Conservation (phyloP, 2,888 invertebrate genomes). For the Cataglyphis livida region DNA sequence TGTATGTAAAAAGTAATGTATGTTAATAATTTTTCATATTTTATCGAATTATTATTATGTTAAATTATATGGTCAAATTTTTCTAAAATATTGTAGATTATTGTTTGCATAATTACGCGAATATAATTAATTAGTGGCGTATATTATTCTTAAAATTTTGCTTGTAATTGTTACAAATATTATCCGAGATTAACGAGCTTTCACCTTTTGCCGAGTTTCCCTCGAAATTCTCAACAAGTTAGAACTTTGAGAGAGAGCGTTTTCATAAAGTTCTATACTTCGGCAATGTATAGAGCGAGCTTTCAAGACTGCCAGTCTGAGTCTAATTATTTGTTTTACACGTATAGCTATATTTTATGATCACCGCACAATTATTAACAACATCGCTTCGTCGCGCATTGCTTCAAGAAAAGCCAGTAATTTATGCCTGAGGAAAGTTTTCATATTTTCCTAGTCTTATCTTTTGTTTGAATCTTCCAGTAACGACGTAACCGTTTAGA, state of each 20-base stretch:
- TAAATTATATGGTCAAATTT: neutral
- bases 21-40: constrained; percentile 6
- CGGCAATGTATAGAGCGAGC: constrained; percentile 22
- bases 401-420: neutral
- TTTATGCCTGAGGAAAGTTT: constrained; percentile 17
- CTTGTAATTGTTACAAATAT: constrained; percentile 18
- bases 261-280: constrained; percentile 41
- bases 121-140: neutral
- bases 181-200: constrained; percentile 31
- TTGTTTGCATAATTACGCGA: neutral
- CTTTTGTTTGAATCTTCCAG: constrained; percentile 4
- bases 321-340: constrained; percentile 43
- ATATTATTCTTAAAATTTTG: constrained; percentile 31
- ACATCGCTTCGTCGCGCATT: neutral
- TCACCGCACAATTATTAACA: constrained; percentile 2
- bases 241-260: constrained; percentile 22
- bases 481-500: neutral
- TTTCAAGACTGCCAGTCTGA: constrained; percentile 9
- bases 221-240: constrained; percentile 34
- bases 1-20: neutral
- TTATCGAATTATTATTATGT: neutral
- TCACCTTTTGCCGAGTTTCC: constrained; percentile 27
- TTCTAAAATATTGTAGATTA: neutral
- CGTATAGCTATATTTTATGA: constrained; percentile 30
- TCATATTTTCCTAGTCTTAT: neutral